Evolutionary conservation across 2,797 vertebrate species (phyloP).

Genomic region (Bradypodion ventrale): DNA sequence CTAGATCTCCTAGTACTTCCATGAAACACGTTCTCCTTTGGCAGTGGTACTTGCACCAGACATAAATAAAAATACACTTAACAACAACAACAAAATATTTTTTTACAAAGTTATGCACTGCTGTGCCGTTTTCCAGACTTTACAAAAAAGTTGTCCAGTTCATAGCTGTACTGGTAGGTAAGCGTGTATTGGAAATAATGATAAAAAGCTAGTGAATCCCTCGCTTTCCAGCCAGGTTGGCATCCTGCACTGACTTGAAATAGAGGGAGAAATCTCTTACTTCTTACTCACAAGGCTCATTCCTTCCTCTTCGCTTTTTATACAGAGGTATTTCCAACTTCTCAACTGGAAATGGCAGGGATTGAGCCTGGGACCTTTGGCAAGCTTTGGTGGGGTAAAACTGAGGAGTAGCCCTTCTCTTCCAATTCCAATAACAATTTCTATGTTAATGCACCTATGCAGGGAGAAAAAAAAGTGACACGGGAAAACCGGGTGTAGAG

Average conservation of each 20-base stretch:
- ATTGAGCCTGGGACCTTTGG: neutral
- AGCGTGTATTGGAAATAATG: neutral
- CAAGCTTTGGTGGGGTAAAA: neutral
- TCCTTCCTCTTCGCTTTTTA: neutral
- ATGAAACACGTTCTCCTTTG: neutral
- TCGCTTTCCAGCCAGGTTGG: neutral
- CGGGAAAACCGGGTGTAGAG: neutral
- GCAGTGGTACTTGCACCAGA: neutral
- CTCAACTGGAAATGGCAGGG: neutral
- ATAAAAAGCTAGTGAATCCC: neutral
- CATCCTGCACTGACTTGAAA: neutral
- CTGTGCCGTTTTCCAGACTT: neutral
- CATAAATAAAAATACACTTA: neutral
- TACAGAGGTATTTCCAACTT: neutral
- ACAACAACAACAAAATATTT: neutral
- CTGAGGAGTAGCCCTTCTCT: neutral
- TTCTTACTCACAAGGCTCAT: neutral
- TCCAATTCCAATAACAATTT: neutral
- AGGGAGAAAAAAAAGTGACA: neutral
- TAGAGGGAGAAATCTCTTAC: neutral
- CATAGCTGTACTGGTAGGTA: neutral
- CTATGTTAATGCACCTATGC: neutral
- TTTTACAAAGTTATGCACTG: neutral
- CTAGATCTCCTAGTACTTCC: neutral
- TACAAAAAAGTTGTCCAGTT: neutral